phyloP scores from a whole-genome alignment of 1,140 invertebrate species.

The Meloidogyne floridensis region DNA sequence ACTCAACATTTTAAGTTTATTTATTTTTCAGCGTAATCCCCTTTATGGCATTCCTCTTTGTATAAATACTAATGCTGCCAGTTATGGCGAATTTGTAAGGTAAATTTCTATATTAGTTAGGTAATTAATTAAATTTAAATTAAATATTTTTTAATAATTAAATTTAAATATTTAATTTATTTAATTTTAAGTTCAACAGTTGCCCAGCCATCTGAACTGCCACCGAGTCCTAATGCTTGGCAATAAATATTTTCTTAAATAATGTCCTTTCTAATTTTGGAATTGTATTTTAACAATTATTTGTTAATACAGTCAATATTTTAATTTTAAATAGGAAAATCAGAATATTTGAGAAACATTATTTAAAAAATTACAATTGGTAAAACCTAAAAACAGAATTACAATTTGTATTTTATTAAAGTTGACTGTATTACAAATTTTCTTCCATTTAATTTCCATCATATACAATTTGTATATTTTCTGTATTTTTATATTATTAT shows the following conservation, averaged over 20 bases:
- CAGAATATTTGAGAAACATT: too few species aligned
- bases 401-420: too few species aligned
- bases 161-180: neutral
- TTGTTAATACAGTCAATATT: too few species aligned
- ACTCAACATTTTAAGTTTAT: neutral
- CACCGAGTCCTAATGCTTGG: constrained; percentile 94
- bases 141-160: neutral
- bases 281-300: neutral
- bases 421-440: too few species aligned
- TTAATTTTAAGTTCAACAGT: constrained; percentile 74
- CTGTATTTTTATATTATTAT: neutral
- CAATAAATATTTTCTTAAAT: constrained; percentile 72
- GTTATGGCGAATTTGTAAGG: constrained; percentile 98
- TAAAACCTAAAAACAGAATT: too few species aligned
- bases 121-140: neutral
- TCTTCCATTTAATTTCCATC: neutral
- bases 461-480: neutral
- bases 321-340: too few species aligned
- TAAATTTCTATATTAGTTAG: constrained; percentile 4
- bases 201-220: constrained; percentile 92
- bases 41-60: constrained; percentile 87
- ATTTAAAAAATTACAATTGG: too few species aligned
- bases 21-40: constrained; percentile 76
- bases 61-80: constrained; percentile 97
- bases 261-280: neutral